Evolutionary conservation across 2,888 invertebrate genomes (phyloP).

Genomic region (Ectemnius cavifrons): DNA sequence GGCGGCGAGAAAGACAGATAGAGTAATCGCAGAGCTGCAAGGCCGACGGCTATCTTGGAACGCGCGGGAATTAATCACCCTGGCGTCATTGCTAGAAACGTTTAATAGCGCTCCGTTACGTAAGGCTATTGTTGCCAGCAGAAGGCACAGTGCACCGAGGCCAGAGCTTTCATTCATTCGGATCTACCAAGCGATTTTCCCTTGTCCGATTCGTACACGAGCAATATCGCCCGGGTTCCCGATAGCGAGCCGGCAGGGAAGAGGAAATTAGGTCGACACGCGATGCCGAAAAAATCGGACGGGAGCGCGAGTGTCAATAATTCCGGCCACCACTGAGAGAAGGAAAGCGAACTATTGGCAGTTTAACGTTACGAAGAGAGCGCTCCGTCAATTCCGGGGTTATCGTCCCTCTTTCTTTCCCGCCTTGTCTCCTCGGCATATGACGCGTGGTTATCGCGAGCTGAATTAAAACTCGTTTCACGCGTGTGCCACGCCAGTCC

Average conservation of each 20-base stretch:
- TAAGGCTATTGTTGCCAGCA: too few relatives aligned
- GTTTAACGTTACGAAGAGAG: background rate
- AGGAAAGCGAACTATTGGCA: too few relatives aligned
- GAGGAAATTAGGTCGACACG: background rate
- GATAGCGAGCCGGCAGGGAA: too few relatives aligned
- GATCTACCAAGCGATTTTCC: too few relatives aligned
- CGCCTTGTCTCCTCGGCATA: conserved; percentile 6
- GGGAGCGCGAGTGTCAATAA: background rate
- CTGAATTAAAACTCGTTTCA: conserved; percentile 21
- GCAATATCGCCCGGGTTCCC: too few relatives aligned
- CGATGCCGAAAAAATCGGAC: background rate
- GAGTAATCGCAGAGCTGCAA: background rate
- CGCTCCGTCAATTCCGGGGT: conserved; percentile 4
- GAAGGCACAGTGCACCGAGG: too few relatives aligned
- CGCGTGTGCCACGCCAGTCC: conserved; percentile 13
- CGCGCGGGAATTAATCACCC: conserved; percentile 1
- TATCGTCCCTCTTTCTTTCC: conserved; percentile 11
- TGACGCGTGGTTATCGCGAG: conserved; percentile 13
- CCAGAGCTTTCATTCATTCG: too few relatives aligned
- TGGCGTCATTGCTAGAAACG: conserved; percentile 7
- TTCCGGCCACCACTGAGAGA: background rate
- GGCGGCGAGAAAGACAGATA: too few relatives aligned
- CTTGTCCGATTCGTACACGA: too few relatives aligned
- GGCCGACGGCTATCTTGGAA: conserved; percentile 2
- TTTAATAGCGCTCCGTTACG: background rate